Base-by-base conservation (phyloP, 1,140 invertebrate species). In the Caenorhabditis latens region DNA sequence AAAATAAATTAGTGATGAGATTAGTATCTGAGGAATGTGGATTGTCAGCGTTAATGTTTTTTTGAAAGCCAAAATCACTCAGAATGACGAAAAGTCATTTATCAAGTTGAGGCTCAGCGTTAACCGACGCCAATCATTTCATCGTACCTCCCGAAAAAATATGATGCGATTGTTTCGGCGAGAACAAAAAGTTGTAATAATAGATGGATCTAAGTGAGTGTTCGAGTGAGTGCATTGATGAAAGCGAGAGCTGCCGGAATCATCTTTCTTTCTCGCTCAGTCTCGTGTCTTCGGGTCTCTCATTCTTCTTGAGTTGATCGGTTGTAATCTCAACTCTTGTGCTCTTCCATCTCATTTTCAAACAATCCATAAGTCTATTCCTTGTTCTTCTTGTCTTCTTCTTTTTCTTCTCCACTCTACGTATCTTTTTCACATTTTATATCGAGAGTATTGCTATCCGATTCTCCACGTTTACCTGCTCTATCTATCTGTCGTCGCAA, bases 171-270 rank as follows among this genome's bases (percentile, higher is more conserved):
- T 79, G 71, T 79, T 79, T 79, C 71, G 71, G 46, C 46, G n/a
- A 79, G 21, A 79, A 40, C 46, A 48, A 53, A 50, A 79, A 50
- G 46, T 50, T 79, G 71, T 79, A 79, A 79, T 79, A 79, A 53
- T 48, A 79, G 71, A 50, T 24, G 71, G 19, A 75, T 75, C 40
- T 46, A 79, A 19, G 40, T 79, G 71, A 79, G 71, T 79, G 71
- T 79, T 79, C 71, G 71, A 79, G 71, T 53, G 71, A 79, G 71
- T 53, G 71, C 71, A 79, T 79, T 79, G 71, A 46, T 50, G 71
- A 79, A 50, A 50, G 67, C 19, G 42, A 71, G 21, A 53, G 71
- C 46, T 50, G 46, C 71, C 40, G 67, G 67, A 48, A 79, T 79
- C n/a, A 50, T 50, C 71, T 79, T 79, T n/a, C 5, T 40, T 48